Conservation (phyloP, 2,888 invertebrate genomes). For the Mythimna pallens region DNA sequence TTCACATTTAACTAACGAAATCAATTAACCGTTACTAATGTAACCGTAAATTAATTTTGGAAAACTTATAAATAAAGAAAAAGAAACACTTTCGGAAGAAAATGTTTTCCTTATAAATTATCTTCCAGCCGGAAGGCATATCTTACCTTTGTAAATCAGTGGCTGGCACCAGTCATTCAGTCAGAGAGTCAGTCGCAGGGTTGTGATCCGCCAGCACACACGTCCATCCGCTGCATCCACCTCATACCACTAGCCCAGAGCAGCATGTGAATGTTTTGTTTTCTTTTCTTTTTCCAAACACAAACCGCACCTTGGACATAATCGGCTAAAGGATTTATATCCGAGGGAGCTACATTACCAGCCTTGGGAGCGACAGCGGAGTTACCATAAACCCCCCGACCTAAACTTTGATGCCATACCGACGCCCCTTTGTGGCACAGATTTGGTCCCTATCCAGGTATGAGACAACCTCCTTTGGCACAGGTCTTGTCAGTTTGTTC, state of each 20-base stretch:
- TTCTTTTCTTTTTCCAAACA: conserved; percentile 90
- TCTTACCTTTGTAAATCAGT: not conserved
- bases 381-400: conserved; percentile 90
- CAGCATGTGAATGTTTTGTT: conserved; percentile 91
- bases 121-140: conserved; percentile 47
- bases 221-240: conserved; percentile 85
- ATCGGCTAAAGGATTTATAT: conserved; percentile 89
- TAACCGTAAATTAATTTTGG: conserved; percentile 35
- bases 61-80: conserved; percentile 5
- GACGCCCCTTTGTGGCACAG: conserved; percentile 88
- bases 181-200: conserved; percentile 77
- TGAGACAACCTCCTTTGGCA: conserved; percentile 85
- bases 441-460: conserved; percentile 90
- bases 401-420: conserved; percentile 89
- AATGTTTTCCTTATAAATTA: conserved; percentile 17
- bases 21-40: conserved; percentile 29
- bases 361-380: conserved; percentile 93
- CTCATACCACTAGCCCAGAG: conserved; percentile 85
- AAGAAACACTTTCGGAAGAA: conserved; percentile 15
- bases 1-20: conserved; percentile 14
- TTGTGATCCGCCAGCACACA: conserved; percentile 77
- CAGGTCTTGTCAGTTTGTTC: conserved; percentile 79
- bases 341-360: conserved; percentile 92
- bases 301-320: conserved; percentile 90
- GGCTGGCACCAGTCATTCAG: conserved; percentile 11